Evolutionary conservation across 2,113 vertebrate genomes (phyloP).

Genomic region (Drymodes brunneopygia): DNA sequence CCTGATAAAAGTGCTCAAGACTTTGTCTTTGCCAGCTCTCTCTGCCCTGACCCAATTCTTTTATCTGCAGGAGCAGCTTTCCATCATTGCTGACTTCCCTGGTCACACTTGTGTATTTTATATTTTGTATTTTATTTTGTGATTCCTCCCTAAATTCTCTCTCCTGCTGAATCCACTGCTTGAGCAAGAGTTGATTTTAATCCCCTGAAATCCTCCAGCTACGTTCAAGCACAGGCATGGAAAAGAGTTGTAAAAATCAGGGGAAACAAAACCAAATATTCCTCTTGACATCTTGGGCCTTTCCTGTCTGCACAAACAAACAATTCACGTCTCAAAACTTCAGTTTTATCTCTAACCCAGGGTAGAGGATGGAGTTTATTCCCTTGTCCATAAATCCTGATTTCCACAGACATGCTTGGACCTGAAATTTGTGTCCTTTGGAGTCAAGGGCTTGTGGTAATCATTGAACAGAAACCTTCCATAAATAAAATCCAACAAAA

Average conservation of each 20-base stretch:
- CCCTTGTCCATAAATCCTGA: neutral
- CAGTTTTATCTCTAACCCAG: neutral
- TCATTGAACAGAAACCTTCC: neutral
- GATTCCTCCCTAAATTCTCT: neutral
- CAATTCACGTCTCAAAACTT: neutral
- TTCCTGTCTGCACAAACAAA: neutral
- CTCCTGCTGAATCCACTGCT: neutral
- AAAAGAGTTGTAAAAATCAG: neutral
- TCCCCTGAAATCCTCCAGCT: neutral
- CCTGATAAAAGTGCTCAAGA: neutral
- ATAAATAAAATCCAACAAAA: neutral
- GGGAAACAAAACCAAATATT: neutral
- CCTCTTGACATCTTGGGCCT: neutral
- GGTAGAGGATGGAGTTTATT: neutral
- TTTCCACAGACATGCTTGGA: neutral
- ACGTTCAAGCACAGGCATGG: neutral
- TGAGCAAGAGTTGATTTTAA: neutral
- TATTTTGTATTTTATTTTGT: neutral
- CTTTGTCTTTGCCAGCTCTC: neutral
- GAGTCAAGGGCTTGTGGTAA: neutral
- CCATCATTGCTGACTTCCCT: neutral
- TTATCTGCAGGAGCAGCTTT: neutral
- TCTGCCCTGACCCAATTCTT: neutral
- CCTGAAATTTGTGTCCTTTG: neutral
- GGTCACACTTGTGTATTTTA: rapidly evolving